Conservation (phyloP, 2,888 invertebrate genomes). For the Eretmocerus hayati region DNA sequence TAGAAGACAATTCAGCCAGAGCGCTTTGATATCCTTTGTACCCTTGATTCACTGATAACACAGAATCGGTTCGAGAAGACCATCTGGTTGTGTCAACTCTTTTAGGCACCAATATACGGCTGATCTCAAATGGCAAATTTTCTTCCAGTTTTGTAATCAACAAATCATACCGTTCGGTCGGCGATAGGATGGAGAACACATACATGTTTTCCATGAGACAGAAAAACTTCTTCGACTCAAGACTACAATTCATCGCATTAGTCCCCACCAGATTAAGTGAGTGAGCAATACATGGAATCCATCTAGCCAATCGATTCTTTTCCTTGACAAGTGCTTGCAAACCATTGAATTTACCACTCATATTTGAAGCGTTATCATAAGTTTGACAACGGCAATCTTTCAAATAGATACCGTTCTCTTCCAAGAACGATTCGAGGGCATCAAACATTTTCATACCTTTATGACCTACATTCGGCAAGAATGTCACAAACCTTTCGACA, state of each 20-base stretch:
- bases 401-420: too few relatives aligned
- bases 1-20: not conserved
- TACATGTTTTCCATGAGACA: not conserved
- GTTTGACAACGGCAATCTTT: too few relatives aligned
- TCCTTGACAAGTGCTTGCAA: not conserved
- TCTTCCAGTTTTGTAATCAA: not conserved
- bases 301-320: not conserved
- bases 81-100: slow-evolving; percentile 9
- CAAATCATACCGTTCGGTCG: not conserved
- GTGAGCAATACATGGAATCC: slow-evolving; percentile 3
- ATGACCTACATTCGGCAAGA: too few relatives aligned
- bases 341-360: too few relatives aligned
- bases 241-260: too few relatives aligned
- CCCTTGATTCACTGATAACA: slow-evolving; percentile 7
- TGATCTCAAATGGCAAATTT: not conserved
- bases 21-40: not conserved
- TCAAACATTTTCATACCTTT: not conserved
- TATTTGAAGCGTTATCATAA: too few relatives aligned
- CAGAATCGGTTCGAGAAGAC: slow-evolving; percentile 8
- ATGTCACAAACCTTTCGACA: slow-evolving; percentile 13
- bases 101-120: slow-evolving; percentile 5
- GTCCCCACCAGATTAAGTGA: slow-evolving; percentile 6
- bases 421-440: too few relatives aligned
- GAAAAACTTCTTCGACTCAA: not conserved
- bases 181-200: not conserved